Evolutionary conservation across 2,888 invertebrate genomes (phyloP).

Genomic region (Mystacides longicornis): DNA sequence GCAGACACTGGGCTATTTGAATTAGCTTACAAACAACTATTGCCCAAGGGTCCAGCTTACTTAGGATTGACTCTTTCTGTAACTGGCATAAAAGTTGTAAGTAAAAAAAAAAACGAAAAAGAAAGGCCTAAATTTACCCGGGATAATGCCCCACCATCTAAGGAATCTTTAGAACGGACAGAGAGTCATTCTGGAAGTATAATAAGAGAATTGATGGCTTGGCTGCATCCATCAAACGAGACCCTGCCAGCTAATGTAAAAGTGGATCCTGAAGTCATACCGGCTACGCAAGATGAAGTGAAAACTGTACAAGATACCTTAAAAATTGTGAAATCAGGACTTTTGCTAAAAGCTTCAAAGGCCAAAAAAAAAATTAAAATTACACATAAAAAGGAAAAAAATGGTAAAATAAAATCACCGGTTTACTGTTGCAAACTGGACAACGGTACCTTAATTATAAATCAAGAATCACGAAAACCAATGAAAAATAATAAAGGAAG

Average conservation of each 20-base stretch:
- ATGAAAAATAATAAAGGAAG: conserved; percentile 15
- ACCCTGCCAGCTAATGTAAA: conserved; percentile 31
- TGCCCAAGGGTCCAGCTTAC: conserved; percentile 74
- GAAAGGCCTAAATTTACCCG: conserved; percentile 39
- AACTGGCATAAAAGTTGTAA: conserved; percentile 56
- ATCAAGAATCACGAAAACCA: conserved; percentile 5
- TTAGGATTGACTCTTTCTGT: conserved; percentile 65
- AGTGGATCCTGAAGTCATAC: conserved; percentile 4
- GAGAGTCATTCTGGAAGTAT: conserved; percentile 46
- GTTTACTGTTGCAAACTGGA: conserved; percentile 18
- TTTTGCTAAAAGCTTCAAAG: conserved; percentile 39
- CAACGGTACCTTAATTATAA: conserved; percentile 12
- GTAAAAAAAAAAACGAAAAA: conserved; percentile 38
- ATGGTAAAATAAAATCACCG: conserved; percentile 26
- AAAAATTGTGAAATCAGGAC: conserved; percentile 42
- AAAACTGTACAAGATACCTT: conserved; percentile 47
- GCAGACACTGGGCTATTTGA: conserved; percentile 79
- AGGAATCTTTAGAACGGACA: conserved; percentile 34
- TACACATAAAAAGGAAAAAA: conserved; percentile 39
- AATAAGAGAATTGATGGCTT: conserved; percentile 60
- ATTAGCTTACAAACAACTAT: conserved; percentile 66
- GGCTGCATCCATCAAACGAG: conserved; percentile 48
- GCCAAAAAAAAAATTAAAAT: conserved; percentile 44
- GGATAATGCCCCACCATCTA: conserved; percentile 32
- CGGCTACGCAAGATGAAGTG: conserved; percentile 23